phyloP scores from a whole-genome alignment of 2,888 invertebrate species.

The Drosophila mimetica region DNA sequence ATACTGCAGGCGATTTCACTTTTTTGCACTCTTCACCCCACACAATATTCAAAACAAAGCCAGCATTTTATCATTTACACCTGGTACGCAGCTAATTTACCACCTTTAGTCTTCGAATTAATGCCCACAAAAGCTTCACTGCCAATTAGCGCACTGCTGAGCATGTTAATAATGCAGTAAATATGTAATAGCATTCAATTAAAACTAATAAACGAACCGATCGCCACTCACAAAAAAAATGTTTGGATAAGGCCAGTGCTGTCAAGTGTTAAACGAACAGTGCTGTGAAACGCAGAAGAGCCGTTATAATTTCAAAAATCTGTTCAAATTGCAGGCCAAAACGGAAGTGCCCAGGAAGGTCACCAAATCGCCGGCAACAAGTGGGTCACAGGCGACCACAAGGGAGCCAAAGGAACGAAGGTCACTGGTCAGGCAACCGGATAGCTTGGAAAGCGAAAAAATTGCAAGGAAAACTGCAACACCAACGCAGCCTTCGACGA shows the following conservation, averaged over 20 bases:
- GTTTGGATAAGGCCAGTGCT: conserved; percentile 22
- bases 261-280: conserved; percentile 8
- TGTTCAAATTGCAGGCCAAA: conserved; percentile 44
- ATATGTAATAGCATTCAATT: conserved; percentile 36
- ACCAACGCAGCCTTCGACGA: conserved; percentile 25
- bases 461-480: conserved; percentile 43
- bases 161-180: conserved; percentile 22
- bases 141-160: conserved; percentile 1
- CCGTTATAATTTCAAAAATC: conserved; percentile 12
- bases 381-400: conserved; percentile 27
- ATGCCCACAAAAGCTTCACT: conserved; percentile 3
- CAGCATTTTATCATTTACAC: conserved; percentile 5
- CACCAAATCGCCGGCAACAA: conserved; percentile 55
- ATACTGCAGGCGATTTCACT: conserved; percentile 15
- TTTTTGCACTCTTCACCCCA: conserved; percentile 10
- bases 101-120: background rate
- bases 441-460: conserved; percentile 54
- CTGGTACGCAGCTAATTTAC: background rate
- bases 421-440: conserved; percentile 49
- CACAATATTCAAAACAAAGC: background rate
- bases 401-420: conserved; percentile 24
- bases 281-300: conserved; percentile 25
- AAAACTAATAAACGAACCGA: conserved; percentile 38
- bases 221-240: conserved; percentile 14
- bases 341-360: conserved; percentile 52